Evolutionary conservation across 2,888 invertebrate genomes (phyloP), one percentile per base, ranked within the genome.

Genomic region (Nemapogon koenigi): DNA sequence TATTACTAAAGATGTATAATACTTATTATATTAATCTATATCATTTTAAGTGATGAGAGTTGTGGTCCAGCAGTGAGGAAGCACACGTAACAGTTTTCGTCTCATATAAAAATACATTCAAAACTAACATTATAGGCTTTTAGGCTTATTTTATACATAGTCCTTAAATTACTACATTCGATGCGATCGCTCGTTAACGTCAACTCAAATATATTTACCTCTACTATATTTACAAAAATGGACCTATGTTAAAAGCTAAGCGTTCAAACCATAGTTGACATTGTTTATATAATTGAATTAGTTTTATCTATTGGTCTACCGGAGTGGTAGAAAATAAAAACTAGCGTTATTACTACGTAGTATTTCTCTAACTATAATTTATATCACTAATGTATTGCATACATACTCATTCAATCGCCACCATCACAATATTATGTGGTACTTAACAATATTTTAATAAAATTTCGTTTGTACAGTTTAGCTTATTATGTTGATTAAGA

Each of bases 21-120:
- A n/a, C n/a, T n/a, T n/a, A n/a, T n/a, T n/a, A n/a, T n/a, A n/a
- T n/a, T n/a, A n/a, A n/a, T n/a, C n/a, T n/a, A n/a, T n/a, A n/a
- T n/a, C n/a, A n/a, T n/a, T n/a, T n/a, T n/a, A n/a, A n/a, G n/a
- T n/a, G n/a, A n/a, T n/a, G n/a, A n/a, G n/a, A n/a, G n/a, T n/a
- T n/a, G 33, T 33, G 33, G 33, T 19, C 33, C 33, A 19, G 33
- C 33, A 13, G 33, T 33, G 33, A 19, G 33, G 33, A 33, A 33
- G 33, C 33, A 33, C 33, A 33, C 33, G 33, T 33, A 33, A 18
- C 16, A 14, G 33, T 33, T 16, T 31, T 28, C 16, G 18, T 33
- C 19, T 33, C 14, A 19, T 33, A 33, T 10, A 33, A 33, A 33
- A 33, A 33, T 33, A 33, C 31, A 31, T 31, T 31, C n/a, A 14